phyloP scores from a whole-genome alignment of 2,113 vertebrate genomes.

The Guaruba guarouba region DNA sequence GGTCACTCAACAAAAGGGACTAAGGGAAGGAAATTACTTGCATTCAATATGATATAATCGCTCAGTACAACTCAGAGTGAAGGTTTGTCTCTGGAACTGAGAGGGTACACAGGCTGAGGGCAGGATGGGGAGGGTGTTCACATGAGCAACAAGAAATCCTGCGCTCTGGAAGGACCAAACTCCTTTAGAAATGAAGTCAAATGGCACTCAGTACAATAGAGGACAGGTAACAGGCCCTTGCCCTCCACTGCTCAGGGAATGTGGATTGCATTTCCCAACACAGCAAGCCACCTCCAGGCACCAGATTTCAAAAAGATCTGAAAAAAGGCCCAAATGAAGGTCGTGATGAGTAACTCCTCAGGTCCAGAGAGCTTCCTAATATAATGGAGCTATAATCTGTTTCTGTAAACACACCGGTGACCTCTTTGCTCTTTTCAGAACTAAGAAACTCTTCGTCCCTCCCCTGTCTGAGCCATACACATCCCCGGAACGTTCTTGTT shows the following conservation, averaged over 20 bases:
- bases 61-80: neutral
- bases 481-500: neutral
- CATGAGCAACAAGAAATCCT: neutral
- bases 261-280: neutral
- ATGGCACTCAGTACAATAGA: rapidly evolving
- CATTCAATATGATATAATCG: too few species aligned
- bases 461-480: neutral
- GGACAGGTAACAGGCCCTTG: neutral
- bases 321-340: neutral
- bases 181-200: neutral
- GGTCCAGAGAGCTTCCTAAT: neutral
- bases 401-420: neutral
- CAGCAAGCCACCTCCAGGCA: rapidly evolving
- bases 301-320: neutral
- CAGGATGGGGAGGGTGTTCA: neutral
- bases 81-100: neutral
- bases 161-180: neutral
- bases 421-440: neutral
- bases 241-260: neutral
- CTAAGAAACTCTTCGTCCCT: neutral
- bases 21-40: neutral
- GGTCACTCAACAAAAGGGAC: neutral
- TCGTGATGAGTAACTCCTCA: neutral
- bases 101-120: neutral
- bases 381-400: too few species aligned